Evolutionary conservation across 1,140 invertebrate species (phyloP).

Genomic region (Drosophila grimshawi): DNA sequence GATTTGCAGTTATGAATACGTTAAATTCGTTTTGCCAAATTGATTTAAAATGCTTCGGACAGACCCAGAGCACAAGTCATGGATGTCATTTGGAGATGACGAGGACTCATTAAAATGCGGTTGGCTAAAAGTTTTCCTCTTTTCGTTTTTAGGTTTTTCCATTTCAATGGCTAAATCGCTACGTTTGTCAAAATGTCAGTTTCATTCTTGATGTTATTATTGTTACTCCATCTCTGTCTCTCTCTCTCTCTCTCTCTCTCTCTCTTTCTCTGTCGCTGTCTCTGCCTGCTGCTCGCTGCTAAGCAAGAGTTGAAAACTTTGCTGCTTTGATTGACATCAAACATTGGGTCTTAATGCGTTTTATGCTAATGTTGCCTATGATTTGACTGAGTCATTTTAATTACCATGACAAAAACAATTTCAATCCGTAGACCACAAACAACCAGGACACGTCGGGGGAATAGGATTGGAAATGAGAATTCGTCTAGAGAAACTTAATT

Average conservation of each 20-base stretch:
- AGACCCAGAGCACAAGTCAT: conserved; percentile 13
- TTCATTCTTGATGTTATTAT: conserved; percentile 40
- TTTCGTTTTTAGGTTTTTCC: conserved; percentile 32
- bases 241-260: background rate
- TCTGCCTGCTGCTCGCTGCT: conserved; percentile 2
- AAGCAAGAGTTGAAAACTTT: conserved; percentile 74
- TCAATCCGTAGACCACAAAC: conserved; percentile 18
- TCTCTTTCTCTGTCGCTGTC: background rate
- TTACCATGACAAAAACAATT: conserved; percentile 69
- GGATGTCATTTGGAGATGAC: conserved; percentile 38
- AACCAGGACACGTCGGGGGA: conserved; percentile 5
- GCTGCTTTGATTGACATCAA: conserved; percentile 75
- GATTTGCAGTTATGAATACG: conserved; percentile 69
- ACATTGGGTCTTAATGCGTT: conserved; percentile 80
- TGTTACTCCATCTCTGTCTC: conserved; percentile 8
- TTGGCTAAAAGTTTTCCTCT: conserved; percentile 40
- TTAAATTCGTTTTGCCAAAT: conserved; percentile 77
- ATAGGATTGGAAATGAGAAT: too few species aligned
- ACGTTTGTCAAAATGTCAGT: conserved; percentile 81
- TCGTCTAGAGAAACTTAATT: background rate
- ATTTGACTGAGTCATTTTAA: conserved; percentile 66
- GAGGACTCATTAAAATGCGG: conserved; percentile 41
- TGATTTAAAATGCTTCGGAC: conserved; percentile 47
- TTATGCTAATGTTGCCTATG: conserved; percentile 81
- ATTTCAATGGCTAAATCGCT: conserved; percentile 62